Percentiles rank a stretch among this genome's conserved stretches.
Conservation (phyloP, 2,888 invertebrate genomes). For the Uropetala carovei region DNA sequence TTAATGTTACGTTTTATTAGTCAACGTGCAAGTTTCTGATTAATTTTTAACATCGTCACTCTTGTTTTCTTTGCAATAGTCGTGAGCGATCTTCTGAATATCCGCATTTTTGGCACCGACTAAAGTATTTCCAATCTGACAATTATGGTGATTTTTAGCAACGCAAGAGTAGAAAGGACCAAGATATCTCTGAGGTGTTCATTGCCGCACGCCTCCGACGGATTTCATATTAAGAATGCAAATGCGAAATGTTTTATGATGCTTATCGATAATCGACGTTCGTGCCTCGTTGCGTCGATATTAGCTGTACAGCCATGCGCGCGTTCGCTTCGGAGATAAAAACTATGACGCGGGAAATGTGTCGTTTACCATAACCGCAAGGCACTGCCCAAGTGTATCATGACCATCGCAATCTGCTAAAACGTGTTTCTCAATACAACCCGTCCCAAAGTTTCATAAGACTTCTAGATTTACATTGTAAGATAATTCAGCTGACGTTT, state of each 20-base stretch:
- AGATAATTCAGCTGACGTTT: conserved; percentile 35
- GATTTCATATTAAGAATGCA: conserved; percentile 14
- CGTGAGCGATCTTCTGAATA: neutral
- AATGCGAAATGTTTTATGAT: neutral
- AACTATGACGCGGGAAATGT: neutral
- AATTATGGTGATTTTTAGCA: neutral
- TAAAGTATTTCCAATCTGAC: neutral
- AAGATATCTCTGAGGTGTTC: neutral
- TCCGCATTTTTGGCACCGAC: neutral
- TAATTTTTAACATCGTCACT: too few species aligned
- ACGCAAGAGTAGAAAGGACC: neutral
- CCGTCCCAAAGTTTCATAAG: neutral
- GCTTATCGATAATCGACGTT: conserved; percentile 15
- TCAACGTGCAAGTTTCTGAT: too few species aligned
- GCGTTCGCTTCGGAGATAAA: neutral
- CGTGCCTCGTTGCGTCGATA: neutral
- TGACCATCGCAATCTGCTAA: neutral
- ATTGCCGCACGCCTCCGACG: neutral
- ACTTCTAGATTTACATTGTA: neutral
- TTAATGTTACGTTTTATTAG: too few species aligned
- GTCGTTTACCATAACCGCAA: conserved; percentile 16
- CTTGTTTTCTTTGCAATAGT: too few species aligned
- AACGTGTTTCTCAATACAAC: conserved; percentile 31
- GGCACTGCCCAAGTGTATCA: neutral
- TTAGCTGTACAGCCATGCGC: neutral